Percentiles rank a stretch among this genome's conserved stretches.
Evolutionary conservation across 2,888 invertebrate genomes (phyloP).

Genomic region (Drosophila dives): DNA sequence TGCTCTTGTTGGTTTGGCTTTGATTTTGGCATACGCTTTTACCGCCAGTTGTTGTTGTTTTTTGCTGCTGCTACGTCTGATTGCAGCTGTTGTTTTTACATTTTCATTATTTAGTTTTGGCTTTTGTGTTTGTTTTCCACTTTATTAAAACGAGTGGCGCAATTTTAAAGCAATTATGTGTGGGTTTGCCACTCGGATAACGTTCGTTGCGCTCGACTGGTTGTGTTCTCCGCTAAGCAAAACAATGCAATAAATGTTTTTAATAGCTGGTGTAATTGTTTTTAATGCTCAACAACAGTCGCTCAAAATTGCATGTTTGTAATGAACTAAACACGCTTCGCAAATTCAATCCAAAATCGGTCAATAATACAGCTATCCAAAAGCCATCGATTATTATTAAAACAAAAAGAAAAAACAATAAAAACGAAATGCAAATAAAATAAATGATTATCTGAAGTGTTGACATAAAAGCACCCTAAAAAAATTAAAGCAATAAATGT

Average conservation of each 20-base stretch:
- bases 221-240: constrained; percentile 19
- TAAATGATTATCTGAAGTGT: constrained; percentile 46
- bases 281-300: constrained; percentile 45
- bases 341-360: constrained; percentile 2
- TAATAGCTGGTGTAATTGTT: constrained; percentile 54
- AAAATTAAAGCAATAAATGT: constrained; percentile 10
- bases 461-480: constrained; percentile 29
- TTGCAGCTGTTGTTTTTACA: constrained; percentile 39
- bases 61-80: constrained; percentile 10
- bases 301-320: constrained; percentile 40
- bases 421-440: constrained; percentile 13
- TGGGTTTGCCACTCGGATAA: constrained; percentile 41
- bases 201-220: constrained; percentile 18
- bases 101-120: constrained; percentile 29
- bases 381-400: neutral
- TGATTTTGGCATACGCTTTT: constrained; percentile 45
- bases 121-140: constrained; percentile 42
- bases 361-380: constrained; percentile 35
- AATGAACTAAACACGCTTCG: constrained; percentile 51
- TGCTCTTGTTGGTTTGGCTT: constrained; percentile 48
- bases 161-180: constrained; percentile 80
- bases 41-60: constrained; percentile 18
- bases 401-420: constrained; percentile 5
- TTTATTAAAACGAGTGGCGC: constrained; percentile 81
- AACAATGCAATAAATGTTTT: constrained; percentile 61